Conservation (phyloP, 2,113 vertebrate genomes). For the Oophaga pumilio region DNA sequence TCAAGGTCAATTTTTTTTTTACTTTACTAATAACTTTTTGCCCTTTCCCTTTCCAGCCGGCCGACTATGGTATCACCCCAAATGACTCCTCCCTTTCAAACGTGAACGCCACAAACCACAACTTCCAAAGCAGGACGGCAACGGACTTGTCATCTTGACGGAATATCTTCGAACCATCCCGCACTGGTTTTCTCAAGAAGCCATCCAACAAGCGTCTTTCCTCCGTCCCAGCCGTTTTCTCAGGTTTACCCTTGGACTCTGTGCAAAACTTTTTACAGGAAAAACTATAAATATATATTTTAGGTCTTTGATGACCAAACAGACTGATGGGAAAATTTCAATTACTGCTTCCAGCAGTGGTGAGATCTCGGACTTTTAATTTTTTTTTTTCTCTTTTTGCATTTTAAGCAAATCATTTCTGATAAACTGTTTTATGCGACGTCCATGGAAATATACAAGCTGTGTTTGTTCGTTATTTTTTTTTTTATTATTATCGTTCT, state of each 20-base stretch:
- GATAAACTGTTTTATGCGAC: conserved; percentile 41
- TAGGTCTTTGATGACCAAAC: conserved; percentile 42
- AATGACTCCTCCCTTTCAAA: conserved; percentile 40
- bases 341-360: conserved; percentile 1
- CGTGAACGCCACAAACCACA: neutral
- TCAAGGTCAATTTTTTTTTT: neutral
- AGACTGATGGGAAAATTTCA: conserved; percentile 32
- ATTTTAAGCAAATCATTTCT: neutral
- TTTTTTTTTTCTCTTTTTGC: neutral
- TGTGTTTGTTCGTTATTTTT: conserved; percentile 30
- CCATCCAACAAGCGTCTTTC: conserved; percentile 23
- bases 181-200: neutral
- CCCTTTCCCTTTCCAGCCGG: conserved; percentile 40
- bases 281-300: conserved; percentile 49
- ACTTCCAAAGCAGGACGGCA: conserved; percentile 36
- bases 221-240: conserved; percentile 44
- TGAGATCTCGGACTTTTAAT: conserved; percentile 25
- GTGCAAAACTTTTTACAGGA: conserved; percentile 51
- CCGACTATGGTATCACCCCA: conserved; percentile 54
- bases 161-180: neutral
- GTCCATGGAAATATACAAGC: conserved; percentile 52
- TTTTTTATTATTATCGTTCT: conserved; percentile 25
- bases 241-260: conserved; percentile 55
- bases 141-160: conserved; percentile 56
- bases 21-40: neutral